These are phyloP conservation scores for Athalia circularis DNA, from an alignment of 2,888 invertebrate species.

Conservation along the genomic window DNA sequence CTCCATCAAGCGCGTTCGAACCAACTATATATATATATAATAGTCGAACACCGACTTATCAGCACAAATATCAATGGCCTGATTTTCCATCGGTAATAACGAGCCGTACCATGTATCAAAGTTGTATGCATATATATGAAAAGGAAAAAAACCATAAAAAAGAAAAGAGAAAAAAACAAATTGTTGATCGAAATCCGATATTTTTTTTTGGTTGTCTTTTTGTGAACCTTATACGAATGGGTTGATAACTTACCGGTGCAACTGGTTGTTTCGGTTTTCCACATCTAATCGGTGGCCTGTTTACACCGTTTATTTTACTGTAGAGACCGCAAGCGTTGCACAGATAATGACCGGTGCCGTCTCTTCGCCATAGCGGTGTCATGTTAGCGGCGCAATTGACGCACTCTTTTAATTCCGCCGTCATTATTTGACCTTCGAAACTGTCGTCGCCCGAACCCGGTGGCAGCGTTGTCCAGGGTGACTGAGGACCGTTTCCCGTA, in stretches of 20 bases:
- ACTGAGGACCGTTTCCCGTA: conserved; percentile 75
- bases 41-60: conserved; percentile 59
- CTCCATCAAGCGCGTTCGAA: conserved; percentile 5
- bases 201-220: neutral
- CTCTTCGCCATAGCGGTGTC: conserved; percentile 90
- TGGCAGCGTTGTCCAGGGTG: conserved; percentile 74
- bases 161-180: neutral
- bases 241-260: conserved; percentile 62
- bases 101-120: neutral
- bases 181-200: neutral
- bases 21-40: neutral
- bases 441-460: conserved; percentile 75
- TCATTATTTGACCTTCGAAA: conserved; percentile 73
- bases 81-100: conserved; percentile 53
- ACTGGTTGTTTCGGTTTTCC: conserved; percentile 68
- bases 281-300: conserved; percentile 75
- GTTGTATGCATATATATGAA: too few relatives aligned
- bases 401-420: conserved; percentile 83
- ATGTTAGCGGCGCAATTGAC: conserved; percentile 80
- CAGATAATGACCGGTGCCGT: conserved; percentile 90
- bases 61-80: conserved; percentile 67
- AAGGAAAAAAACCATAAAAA: conserved; percentile 1
- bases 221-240: conserved; percentile 29
- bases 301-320: conserved; percentile 76
- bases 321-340: conserved; percentile 89